Conservation (phyloP, 2,113 vertebrate genomes). For the Percina caprodes region DNA sequence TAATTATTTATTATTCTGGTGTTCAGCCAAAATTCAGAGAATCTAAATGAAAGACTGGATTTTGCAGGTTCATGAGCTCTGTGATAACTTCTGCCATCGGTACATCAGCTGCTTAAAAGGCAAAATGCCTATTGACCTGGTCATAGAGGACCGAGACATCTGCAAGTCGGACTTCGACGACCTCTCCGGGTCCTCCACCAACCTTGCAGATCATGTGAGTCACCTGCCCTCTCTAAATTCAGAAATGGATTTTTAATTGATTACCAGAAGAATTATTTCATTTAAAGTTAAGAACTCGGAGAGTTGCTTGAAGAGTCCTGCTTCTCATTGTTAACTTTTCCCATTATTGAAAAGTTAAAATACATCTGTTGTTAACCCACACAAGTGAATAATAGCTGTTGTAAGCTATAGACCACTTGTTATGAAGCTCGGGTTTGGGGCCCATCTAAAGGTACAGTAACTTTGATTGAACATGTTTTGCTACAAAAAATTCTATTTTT, state of each 20-base stretch:
- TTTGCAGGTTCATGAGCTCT: constrained; percentile 94
- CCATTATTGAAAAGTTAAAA: background rate
- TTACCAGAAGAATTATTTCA: background rate
- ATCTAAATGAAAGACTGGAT: background rate
- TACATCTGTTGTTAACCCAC: background rate
- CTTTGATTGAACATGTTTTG: background rate
- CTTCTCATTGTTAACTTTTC: background rate
- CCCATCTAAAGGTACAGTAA: background rate
- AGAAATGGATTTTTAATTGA: no score
- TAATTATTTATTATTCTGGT: background rate
- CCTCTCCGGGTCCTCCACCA: constrained; percentile 95
- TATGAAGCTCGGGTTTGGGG: background rate
- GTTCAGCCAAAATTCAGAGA: background rate
- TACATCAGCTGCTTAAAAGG: constrained; percentile 99
- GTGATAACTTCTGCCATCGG: constrained; percentile 98
- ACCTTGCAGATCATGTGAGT: constrained; percentile 95
- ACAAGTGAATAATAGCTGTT: background rate
- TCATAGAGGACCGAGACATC: constrained; percentile 96
- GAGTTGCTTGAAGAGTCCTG: background rate
- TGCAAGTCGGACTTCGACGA: constrained; percentile 97
- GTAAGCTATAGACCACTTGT: background rate
- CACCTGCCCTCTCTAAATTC: background rate
- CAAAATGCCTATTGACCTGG: constrained; percentile 98
- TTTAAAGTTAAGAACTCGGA: background rate
- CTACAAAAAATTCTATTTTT: no score